Percentiles rank a stretch among this genome's conserved stretches.
phyloP scores from a whole-genome alignment of 2,113 vertebrate species.

The Prochilodus magdalenae region DNA sequence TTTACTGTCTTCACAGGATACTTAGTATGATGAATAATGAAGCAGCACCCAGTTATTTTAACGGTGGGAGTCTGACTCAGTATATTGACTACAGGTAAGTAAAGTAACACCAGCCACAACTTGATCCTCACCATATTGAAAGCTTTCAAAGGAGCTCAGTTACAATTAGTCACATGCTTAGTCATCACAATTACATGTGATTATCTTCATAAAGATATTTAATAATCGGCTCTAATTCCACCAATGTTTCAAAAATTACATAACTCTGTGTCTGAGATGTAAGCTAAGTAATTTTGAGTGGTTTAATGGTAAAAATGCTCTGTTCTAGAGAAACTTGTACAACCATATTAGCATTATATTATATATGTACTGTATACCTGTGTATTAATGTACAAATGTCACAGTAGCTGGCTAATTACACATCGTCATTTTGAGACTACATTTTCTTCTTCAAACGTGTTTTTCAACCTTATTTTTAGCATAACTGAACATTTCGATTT shows the following conservation, averaged over 20 bases:
- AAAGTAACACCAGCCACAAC: neutral
- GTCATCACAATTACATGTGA: neutral
- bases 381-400: no score
- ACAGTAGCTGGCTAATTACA: no score
- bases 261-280: neutral
- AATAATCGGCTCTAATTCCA: neutral
- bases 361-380: no score
- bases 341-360: no score
- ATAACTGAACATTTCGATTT: no score
- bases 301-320: no score
- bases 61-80: slow-evolving; percentile 76
- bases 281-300: no score
- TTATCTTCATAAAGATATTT: neutral
- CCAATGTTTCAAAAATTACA: no score
- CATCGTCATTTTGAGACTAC: no score
- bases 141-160: neutral
- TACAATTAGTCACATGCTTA: neutral
- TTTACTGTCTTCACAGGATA: slow-evolving; percentile 59
- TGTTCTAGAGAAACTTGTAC: no score
- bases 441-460: no score
- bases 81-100: slow-evolving; percentile 78
- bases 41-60: slow-evolving; percentile 80
- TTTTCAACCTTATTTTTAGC: no score
- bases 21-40: slow-evolving; percentile 84
- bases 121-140: neutral